Conservation (phyloP, 1,140 invertebrate species). For the Drosophila ercepeae region DNA sequence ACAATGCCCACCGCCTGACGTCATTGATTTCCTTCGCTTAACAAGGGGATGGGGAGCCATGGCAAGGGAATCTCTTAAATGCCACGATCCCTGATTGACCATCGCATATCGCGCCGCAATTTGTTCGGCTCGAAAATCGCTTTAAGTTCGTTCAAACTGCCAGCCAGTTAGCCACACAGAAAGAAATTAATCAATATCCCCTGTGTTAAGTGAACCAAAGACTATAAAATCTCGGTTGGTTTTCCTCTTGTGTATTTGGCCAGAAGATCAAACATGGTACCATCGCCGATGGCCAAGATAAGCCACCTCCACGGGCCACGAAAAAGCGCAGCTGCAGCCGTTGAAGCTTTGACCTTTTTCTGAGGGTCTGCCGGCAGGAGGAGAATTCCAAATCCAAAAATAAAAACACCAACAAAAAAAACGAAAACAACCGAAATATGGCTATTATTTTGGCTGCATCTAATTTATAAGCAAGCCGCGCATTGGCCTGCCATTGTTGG, state of each 20-base stretch:
- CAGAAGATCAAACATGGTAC: slow-evolving; percentile 50
- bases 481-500: slow-evolving; percentile 41
- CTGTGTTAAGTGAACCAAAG: no score
- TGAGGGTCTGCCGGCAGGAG: slow-evolving; percentile 66
- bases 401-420: no score
- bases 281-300: slow-evolving; percentile 64
- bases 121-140: slow-evolving; percentile 52
- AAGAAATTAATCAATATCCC: neutral
- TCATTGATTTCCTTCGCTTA: slow-evolving; percentile 13
- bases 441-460: slow-evolving; percentile 79
- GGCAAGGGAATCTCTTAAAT: slow-evolving; percentile 20
- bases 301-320: slow-evolving; percentile 42
- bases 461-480: slow-evolving; percentile 74
- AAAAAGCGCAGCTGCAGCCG: slow-evolving; percentile 63
- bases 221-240: no score
- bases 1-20: slow-evolving; percentile 36
- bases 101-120: slow-evolving; percentile 41
- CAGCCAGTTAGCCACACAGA: slow-evolving; percentile 38
- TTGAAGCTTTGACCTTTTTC: slow-evolving; percentile 76
- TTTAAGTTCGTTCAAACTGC: slow-evolving; percentile 63
- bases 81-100: slow-evolving; percentile 46
- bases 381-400: slow-evolving; percentile 13
- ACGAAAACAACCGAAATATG: slow-evolving; percentile 65
- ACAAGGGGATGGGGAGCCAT: neutral
- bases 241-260: slow-evolving; percentile 16